phyloP scores from a whole-genome alignment of 1,140 invertebrate species.

The Drosophila mayri region DNA sequence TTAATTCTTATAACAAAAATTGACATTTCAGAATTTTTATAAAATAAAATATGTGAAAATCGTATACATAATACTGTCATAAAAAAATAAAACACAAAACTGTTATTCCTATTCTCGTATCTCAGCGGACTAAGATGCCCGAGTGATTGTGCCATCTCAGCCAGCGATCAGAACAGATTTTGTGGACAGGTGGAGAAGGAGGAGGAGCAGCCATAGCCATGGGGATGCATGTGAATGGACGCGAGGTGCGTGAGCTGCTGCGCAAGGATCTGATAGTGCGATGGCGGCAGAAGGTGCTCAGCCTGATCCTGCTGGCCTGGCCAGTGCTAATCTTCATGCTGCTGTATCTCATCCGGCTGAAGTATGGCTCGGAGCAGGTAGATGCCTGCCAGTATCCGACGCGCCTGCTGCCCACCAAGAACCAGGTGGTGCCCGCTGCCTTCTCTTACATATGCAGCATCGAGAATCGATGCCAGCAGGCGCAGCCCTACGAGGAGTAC shows the following conservation, averaged over 20 bases:
- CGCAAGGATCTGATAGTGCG: conserved; percentile 80
- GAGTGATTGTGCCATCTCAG: conserved; percentile 10
- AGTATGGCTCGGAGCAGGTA: conserved; percentile 68
- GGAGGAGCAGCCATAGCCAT: conserved; percentile 1
- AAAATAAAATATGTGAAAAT: background rate
- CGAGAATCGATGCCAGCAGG: conserved; percentile 87
- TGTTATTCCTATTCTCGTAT: background rate
- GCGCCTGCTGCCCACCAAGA: conserved; percentile 87
- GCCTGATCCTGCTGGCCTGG: conserved; percentile 65
- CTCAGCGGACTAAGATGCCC: conserved; percentile 17
- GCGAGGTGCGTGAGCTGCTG: conserved; percentile 76
- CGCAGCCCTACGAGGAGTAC: conserved; percentile 87
- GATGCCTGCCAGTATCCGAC: conserved; percentile 87
- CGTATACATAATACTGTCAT: background rate
- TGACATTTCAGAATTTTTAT: background rate
- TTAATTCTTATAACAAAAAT: background rate
- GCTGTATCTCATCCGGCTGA: conserved; percentile 78
- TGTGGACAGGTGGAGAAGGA: background rate
- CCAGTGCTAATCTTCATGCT: conserved; percentile 76
- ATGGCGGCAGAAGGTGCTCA: conserved; percentile 77
- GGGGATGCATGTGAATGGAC: conserved; percentile 58
- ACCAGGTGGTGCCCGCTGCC: conserved; percentile 87
- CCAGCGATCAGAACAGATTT: conserved; percentile 14
- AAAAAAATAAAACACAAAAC: background rate
- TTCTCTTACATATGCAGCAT: conserved; percentile 89